phyloP scores from a whole-genome alignment of 1,140 invertebrate genomes.

The Hestina assimilis region DNA sequence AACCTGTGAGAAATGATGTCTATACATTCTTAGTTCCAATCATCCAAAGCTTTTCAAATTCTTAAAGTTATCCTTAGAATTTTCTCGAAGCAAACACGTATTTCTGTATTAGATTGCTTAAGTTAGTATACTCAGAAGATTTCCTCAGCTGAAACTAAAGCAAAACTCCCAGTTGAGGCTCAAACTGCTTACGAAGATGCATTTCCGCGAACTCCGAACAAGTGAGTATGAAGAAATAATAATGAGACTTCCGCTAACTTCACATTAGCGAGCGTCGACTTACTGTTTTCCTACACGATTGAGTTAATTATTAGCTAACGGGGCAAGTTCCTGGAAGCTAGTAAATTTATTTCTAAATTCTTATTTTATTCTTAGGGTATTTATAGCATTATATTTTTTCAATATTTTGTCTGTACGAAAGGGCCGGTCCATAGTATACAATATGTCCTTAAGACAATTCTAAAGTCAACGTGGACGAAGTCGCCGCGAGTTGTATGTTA shows the following conservation, averaged over 20 bases:
- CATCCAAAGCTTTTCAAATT: not conserved
- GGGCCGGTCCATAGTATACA: too few species aligned
- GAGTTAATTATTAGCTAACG: not conserved
- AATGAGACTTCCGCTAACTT: slow-evolving; percentile 8
- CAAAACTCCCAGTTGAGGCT: slow-evolving; percentile 9
- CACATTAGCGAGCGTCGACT: not conserved
- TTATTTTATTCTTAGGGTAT: too few species aligned
- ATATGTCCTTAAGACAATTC: too few species aligned
- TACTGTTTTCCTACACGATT: not conserved
- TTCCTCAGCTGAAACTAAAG: slow-evolving; percentile 16
- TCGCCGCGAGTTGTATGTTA: too few species aligned
- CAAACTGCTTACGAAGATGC: slow-evolving; percentile 20
- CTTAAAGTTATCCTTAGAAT: slow-evolving; percentile 1
- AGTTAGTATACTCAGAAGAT: slow-evolving; percentile 2
- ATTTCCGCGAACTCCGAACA: slow-evolving; percentile 6
- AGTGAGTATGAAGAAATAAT: slow-evolving; percentile 13
- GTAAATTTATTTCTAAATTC: too few species aligned
- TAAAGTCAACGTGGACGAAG: too few species aligned
- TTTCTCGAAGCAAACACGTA: not conserved
- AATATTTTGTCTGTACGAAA: too few species aligned
- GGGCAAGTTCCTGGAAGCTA: too few species aligned
- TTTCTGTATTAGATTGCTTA: not conserved
- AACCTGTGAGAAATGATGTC: too few species aligned
- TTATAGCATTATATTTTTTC: too few species aligned
- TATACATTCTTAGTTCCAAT: too few species aligned